These are phyloP conservation scores for Geophilus truncorum DNA, from an alignment of 2,888 invertebrate genomes.

Conservation along the genomic window DNA sequence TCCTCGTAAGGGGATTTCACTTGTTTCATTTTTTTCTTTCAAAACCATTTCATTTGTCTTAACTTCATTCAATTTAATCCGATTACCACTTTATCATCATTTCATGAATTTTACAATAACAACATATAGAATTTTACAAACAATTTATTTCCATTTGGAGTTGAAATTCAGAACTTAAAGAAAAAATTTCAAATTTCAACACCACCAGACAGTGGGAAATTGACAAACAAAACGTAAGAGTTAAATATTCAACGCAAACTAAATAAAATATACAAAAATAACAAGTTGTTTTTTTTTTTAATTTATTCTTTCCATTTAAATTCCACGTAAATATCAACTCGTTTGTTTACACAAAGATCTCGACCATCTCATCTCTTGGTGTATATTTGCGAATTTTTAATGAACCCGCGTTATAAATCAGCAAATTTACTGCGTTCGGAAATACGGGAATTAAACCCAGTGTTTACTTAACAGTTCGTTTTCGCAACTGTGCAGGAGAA, in stretches of 20 bases:
- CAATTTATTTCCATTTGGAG: too few species aligned
- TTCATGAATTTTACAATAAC: too few species aligned
- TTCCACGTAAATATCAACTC: not conserved
- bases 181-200: too few species aligned
- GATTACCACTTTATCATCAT: not conserved
- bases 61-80: not conserved
- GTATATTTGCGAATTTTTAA: not conserved
- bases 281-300: not conserved
- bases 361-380: not conserved
- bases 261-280: not conserved
- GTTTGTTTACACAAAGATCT: not conserved
- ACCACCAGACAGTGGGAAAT: too few species aligned
- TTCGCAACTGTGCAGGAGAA: not conserved
- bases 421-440: not conserved
- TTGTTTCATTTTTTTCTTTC: not conserved
- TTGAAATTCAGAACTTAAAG: too few species aligned
- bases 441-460: not conserved
- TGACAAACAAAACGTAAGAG: too few species aligned
- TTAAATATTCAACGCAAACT: too few species aligned
- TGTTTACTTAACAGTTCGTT: not conserved
- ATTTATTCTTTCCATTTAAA: not conserved
- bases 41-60: slow-evolving; percentile 1
- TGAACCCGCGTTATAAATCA: not conserved
- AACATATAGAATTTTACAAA: too few species aligned
- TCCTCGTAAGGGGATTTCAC: not conserved